Evolutionary conservation across 2,888 invertebrate genomes (phyloP).

Genomic region (Gastracanthus pulcherrimus): DNA sequence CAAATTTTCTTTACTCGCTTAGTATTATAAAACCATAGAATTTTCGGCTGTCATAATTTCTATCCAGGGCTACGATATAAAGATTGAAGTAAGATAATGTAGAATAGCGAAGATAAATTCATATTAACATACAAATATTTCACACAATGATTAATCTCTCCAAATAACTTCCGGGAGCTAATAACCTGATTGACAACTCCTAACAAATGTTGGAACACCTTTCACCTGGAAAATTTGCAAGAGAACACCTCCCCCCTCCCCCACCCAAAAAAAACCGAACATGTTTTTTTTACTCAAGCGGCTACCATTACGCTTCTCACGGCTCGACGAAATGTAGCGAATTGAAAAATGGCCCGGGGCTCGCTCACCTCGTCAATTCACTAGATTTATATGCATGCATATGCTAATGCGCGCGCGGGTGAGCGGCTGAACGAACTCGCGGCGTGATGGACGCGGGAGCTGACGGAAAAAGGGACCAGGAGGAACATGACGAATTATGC

Average conservation of each 20-base stretch:
- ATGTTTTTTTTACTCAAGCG: too few relatives aligned
- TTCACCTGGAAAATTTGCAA: not conserved
- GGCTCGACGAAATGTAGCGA: slow-evolving; percentile 18
- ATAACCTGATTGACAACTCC: not conserved
- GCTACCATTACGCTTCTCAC: too few relatives aligned
- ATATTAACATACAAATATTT: not conserved
- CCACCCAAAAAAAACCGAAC: too few relatives aligned
- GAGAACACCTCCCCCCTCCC: too few relatives aligned
- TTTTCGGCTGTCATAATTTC: too few relatives aligned
- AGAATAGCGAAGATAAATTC: too few relatives aligned
- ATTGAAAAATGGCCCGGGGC: slow-evolving; percentile 43
- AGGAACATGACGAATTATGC: slow-evolving; percentile 30
- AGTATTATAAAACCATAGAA: too few relatives aligned
- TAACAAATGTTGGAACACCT: not conserved
- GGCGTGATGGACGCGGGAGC: slow-evolving; percentile 34
- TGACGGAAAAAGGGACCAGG: slow-evolving; percentile 13
- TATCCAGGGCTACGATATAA: too few relatives aligned
- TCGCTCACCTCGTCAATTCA: slow-evolving; percentile 39
- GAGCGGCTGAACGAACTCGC: not conserved
- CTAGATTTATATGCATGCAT: slow-evolving; percentile 51
- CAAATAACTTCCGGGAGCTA: not conserved
- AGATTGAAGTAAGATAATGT: too few relatives aligned
- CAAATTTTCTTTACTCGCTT: too few relatives aligned
- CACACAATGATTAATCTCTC: not conserved
- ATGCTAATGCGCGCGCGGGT: slow-evolving; percentile 39